These are phyloP conservation scores for Ips typographus DNA, from an alignment of 1,140 invertebrate species.

Conservation along the genomic window DNA sequence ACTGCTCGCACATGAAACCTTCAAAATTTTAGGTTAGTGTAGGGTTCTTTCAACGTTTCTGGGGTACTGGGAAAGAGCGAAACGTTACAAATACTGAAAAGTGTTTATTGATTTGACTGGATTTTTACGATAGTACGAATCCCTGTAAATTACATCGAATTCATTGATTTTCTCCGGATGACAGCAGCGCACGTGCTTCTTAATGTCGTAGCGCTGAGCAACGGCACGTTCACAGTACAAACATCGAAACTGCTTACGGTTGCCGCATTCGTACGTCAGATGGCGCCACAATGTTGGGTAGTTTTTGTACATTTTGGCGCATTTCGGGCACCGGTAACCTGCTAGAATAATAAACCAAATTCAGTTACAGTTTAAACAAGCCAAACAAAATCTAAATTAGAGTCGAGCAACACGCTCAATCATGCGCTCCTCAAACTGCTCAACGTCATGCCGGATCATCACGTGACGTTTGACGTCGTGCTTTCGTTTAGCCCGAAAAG, in stretches of 20 bases:
- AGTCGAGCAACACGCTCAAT: background rate
- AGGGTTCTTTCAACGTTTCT: too few relatives aligned
- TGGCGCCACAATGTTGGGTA: slow-evolving; percentile 49
- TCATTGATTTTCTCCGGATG: slow-evolving; percentile 26
- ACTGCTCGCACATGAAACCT: slow-evolving; percentile 38
- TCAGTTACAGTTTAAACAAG: too few relatives aligned
- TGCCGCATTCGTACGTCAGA: slow-evolving; percentile 64
- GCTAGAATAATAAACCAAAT: too few relatives aligned
- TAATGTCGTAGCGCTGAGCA: slow-evolving; percentile 43
- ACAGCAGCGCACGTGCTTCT: slow-evolving; percentile 35
- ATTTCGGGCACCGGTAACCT: slow-evolving; percentile 12
- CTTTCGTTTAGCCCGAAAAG: background rate
- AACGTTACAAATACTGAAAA: background rate
- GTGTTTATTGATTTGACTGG: background rate
- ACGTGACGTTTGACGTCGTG: slow-evolving; percentile 2
- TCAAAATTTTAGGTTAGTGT: too few relatives aligned
- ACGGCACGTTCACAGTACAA: slow-evolving; percentile 42
- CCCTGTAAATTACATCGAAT: slow-evolving; percentile 30
- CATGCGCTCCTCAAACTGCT: background rate
- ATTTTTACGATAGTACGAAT: slow-evolving; percentile 22
- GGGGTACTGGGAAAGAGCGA: too few relatives aligned
- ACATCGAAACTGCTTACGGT: slow-evolving; percentile 56
- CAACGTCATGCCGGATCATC: background rate
- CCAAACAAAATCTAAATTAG: too few relatives aligned
- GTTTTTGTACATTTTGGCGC: slow-evolving; percentile 26